These are phyloP conservation scores for Amiota minor DNA, from an alignment of 2,888 invertebrate species.

Conservation along the genomic window DNA sequence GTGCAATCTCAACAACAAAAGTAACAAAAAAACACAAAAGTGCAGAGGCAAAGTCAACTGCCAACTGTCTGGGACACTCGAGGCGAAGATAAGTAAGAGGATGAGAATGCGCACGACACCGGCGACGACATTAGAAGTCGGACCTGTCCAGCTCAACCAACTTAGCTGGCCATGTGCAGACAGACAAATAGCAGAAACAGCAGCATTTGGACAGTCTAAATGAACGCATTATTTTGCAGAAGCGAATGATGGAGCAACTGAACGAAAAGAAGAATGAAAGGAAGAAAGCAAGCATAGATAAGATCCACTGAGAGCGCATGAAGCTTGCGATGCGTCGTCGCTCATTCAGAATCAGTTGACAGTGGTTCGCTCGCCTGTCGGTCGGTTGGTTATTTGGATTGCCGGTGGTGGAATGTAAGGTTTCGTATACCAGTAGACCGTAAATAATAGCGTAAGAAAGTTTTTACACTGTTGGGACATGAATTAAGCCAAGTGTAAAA, in stretches of 20 bases:
- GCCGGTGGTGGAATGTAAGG: neutral
- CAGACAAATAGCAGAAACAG: no score
- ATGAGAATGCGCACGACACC: neutral
- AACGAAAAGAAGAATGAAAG: constrained; percentile 23
- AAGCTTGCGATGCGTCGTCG: constrained; percentile 21
- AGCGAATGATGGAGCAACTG: constrained; percentile 34
- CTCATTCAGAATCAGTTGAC: constrained; percentile 10
- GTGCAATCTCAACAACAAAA: constrained; percentile 7
- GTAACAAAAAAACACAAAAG: no score
- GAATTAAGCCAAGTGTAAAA: constrained; percentile 47
- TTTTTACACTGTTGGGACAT: constrained; percentile 46
- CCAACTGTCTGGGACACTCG: constrained; percentile 15
- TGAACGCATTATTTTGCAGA: constrained; percentile 40
- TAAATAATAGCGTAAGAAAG: constrained; percentile 47
- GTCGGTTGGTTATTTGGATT: neutral
- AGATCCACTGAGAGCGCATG: constrained; percentile 3
- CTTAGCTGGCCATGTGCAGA: constrained; percentile 10
- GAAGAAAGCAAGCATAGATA: neutral
- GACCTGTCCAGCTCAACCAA: no score
- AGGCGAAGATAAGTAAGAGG: neutral
- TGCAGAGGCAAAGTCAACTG: constrained; percentile 16
- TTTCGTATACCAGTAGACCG: constrained; percentile 38
- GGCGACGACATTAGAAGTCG: neutral
- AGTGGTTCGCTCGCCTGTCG: neutral
- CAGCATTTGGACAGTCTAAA: constrained; percentile 33